These are phyloP conservation scores for Neolamprologus sp. DNA, from an alignment of 2,113 vertebrate genomes.

Conservation along the genomic window DNA sequence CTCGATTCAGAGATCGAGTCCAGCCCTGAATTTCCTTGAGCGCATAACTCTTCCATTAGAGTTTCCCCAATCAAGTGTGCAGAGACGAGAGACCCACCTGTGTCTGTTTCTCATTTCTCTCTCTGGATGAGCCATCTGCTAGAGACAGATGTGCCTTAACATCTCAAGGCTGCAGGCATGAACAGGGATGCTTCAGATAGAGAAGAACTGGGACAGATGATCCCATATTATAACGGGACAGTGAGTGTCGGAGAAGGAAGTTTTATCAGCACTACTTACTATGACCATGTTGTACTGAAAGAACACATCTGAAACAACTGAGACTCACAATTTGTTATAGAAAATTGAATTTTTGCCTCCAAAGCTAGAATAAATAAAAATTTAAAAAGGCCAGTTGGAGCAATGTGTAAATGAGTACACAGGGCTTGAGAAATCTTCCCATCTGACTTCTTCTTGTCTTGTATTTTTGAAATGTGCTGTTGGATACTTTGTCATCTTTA, in stretches of 20 bases:
- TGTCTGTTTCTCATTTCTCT: slow-evolving; percentile 16
- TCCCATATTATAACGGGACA: neutral
- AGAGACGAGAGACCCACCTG: neutral
- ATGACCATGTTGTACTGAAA: neutral
- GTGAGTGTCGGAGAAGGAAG: neutral
- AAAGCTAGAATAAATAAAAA: neutral
- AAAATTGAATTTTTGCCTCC: neutral
- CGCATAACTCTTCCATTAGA: neutral
- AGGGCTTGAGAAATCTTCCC: neutral
- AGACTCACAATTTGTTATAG: neutral
- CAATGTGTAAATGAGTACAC: neutral
- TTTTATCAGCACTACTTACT: neutral
- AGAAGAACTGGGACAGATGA: neutral
- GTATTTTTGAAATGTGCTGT: neutral
- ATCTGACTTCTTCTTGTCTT: neutral
- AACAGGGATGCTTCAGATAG: slow-evolving; percentile 1
- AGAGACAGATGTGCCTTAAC: slow-evolving; percentile 6
- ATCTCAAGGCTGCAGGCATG: slow-evolving; percentile 1
- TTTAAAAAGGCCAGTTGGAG: neutral
- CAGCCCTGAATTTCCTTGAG: neutral
- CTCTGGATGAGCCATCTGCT: neutral
- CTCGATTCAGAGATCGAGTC: neutral
- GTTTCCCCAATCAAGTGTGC: neutral
- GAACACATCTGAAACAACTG: neutral
- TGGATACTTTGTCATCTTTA: neutral